Conservation (phyloP, 2,888 invertebrate genomes). For the Tetragonisca angustula region DNA sequence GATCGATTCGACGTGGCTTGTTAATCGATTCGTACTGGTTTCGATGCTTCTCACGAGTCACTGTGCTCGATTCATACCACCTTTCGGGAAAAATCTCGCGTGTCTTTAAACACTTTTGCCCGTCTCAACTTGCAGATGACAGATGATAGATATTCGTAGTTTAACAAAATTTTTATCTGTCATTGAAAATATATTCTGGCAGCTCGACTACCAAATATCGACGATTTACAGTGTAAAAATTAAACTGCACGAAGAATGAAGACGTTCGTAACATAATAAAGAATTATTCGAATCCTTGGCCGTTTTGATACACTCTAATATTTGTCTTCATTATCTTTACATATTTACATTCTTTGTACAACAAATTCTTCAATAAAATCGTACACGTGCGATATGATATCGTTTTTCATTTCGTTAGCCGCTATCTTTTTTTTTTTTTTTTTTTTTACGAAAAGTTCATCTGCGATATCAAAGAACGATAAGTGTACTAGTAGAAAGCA, state of each 20-base stretch:
- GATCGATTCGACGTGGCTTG: slow-evolving; percentile 16
- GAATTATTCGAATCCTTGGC: no score
- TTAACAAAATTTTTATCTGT: not conserved
- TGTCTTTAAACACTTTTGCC: not conserved
- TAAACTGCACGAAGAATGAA: no score
- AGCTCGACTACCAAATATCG: no score
- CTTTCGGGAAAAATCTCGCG: not conserved
- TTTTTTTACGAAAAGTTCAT: not conserved
- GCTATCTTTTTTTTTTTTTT: not conserved
- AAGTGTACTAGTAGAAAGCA: not conserved
- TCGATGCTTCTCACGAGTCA: not conserved
- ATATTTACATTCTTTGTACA: no score
- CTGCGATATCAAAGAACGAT: not conserved
- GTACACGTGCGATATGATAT: not conserved
- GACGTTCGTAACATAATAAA: no score
- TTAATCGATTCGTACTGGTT: slow-evolving; percentile 27
- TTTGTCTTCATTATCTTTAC: no score
- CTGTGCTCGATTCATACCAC: not conserved
- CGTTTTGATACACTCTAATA: no score
- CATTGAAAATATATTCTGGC: not conserved
- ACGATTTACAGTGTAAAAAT: no score
- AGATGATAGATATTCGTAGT: not conserved
- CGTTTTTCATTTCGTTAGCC: not conserved
- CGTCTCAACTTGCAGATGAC: not conserved
- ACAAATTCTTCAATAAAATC: not conserved